Evolutionary conservation across 2,797 vertebrate genomes (phyloP), one percentile per base, ranked within the genome.

Genomic region (Clarias fuscus): DNA sequence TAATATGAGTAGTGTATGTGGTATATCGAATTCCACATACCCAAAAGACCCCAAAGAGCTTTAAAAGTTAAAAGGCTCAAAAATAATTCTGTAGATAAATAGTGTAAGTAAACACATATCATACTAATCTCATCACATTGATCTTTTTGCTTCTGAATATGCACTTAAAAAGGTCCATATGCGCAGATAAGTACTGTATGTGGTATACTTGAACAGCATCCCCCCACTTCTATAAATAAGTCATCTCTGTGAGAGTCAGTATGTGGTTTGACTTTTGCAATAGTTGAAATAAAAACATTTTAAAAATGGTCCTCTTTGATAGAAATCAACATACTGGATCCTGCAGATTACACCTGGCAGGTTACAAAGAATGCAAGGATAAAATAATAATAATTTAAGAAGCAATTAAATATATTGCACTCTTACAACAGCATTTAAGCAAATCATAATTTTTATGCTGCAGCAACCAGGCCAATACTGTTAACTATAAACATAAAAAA

Each of bases 211-310:
- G 48, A 48, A 48, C 48, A 48, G 48, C 48, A 48, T 48, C 48
- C 10, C 10, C 48, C 48, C 65, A 17, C 4, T 14, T 53, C 75
- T 78, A 17, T 5, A 27, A 27, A 30, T 73, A 30, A 83, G 48
- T 58, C 0, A 53, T 22, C 83, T 84, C 33, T 3, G 5, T 10
- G 24, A 72, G 18, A 2, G 0, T 20, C 24, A 84, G 64, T 68
- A 82, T 58, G 68, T 43, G 13, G n/a, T 82, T 76, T 22, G 24
- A 83, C 75, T 64, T 30, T 65, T 64, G 4, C 22, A 18, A 84
- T 62, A 24, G 62, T 70, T 62, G 10, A 73, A 56, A 10, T 20
- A 17, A 53, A 83, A 30, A 22, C 5, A 90, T 92, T 90, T 77
- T 62, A 53, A 37, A 85, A 88, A 91, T 86, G 71, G 75, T 33